Conservation (phyloP, 1,140 invertebrate genomes). For the Apolygus lucorum region DNA sequence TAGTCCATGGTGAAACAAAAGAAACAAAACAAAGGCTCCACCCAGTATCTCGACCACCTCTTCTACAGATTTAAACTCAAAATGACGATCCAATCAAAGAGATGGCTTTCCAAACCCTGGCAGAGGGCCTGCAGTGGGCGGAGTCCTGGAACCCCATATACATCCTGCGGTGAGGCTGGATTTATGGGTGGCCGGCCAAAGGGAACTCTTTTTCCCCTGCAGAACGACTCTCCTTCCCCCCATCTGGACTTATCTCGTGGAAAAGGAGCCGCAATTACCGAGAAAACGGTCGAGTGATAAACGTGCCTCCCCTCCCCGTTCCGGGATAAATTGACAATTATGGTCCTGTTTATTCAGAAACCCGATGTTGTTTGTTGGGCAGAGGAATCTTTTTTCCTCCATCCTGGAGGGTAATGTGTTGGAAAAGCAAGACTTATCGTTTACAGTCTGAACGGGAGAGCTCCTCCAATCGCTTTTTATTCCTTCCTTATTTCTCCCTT, state of each 20-base stretch:
- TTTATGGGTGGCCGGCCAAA: not conserved
- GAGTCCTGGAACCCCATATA: not conserved
- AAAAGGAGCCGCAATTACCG: not conserved
- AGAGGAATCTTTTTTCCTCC: not conserved
- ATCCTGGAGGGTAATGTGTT: not conserved
- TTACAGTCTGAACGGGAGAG: not conserved
- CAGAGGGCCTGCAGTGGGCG: too few relatives aligned
- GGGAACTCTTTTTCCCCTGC: not conserved
- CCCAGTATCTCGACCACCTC: too few relatives aligned
- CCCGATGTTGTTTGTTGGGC: not conserved
- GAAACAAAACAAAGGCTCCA: too few relatives aligned
- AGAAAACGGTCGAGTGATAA: not conserved
- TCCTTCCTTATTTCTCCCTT: too few relatives aligned
- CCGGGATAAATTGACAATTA: not conserved
- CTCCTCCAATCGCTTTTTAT: not conserved
- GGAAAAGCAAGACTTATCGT: not conserved
- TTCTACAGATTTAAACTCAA: too few relatives aligned
- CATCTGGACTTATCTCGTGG: too few relatives aligned
- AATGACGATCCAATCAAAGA: not conserved
- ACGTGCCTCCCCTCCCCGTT: not conserved
- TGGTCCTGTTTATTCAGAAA: not conserved
- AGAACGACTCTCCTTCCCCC: too few relatives aligned
- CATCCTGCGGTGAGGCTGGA: not conserved
- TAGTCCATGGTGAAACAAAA: too few relatives aligned
- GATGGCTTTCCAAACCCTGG: not conserved